phyloP scores from a whole-genome alignment of 2,797 vertebrate genomes.

The Gallirallus australis region DNA sequence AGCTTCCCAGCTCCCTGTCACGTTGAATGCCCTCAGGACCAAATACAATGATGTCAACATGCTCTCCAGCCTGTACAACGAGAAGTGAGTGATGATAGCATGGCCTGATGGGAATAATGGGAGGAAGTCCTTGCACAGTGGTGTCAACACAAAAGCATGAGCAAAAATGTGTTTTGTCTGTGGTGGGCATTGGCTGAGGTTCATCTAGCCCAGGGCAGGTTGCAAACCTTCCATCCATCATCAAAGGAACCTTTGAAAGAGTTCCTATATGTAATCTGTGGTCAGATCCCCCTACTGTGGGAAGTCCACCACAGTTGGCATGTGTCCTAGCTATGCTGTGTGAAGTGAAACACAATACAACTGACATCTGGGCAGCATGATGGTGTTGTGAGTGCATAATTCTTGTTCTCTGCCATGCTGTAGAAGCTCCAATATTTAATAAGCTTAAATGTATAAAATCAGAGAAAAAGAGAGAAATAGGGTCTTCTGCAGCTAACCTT shows the following conservation, averaged over 20 bases:
- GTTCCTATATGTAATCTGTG: neutral
- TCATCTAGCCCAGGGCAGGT: neutral
- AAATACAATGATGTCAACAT: constrained; percentile 83
- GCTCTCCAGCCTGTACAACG: constrained; percentile 87
- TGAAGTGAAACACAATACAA: neutral
- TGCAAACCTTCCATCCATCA: neutral
- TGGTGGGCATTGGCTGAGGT: neutral
- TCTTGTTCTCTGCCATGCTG: neutral
- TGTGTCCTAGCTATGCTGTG: neutral
- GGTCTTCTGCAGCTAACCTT: neutral
- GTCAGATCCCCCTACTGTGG: neutral
- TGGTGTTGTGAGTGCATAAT: neutral
- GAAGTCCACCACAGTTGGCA: neutral
- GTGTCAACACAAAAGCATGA: neutral
- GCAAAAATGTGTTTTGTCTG: neutral
- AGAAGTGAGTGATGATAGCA: constrained; percentile 84
- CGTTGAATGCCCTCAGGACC: constrained; percentile 84
- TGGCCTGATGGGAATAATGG: neutral
- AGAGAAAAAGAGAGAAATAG: neutral
- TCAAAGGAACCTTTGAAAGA: neutral
- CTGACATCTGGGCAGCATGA: neutral
- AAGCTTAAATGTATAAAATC: neutral
- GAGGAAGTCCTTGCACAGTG: neutral
- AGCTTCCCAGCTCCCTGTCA: constrained; percentile 84
- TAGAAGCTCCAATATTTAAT: neutral